phyloP scores from a whole-genome alignment of 1,140 invertebrate genomes.

The Zaprionus inermis region DNA sequence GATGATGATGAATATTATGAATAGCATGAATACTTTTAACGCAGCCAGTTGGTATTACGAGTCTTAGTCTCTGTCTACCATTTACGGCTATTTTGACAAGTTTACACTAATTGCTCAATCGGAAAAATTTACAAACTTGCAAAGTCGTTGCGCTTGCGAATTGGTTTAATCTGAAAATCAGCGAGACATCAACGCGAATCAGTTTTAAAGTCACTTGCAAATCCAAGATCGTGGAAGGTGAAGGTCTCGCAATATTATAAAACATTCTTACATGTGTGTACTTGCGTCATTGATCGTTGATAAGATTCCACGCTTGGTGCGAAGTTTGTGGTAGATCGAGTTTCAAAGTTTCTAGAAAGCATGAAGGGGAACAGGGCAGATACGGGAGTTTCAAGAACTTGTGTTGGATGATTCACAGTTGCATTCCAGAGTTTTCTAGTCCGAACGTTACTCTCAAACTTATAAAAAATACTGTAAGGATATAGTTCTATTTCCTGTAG shows the following conservation, averaged over 20 bases:
- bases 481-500: too few relatives aligned
- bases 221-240: constrained; percentile 1
- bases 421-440: background rate
- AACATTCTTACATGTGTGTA: background rate
- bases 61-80: background rate
- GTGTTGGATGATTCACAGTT: too few relatives aligned
- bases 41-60: constrained; percentile 9
- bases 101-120: constrained; percentile 24
- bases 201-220: constrained; percentile 3
- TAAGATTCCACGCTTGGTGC: background rate
- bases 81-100: constrained; percentile 20
- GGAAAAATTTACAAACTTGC: constrained; percentile 5
- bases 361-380: background rate
- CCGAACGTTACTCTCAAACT: too few relatives aligned
- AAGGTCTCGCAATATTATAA: background rate
- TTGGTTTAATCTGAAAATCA: constrained; percentile 12
- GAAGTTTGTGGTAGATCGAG: background rate
- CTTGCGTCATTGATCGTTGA: background rate
- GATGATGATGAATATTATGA: constrained; percentile 5
- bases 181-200: constrained; percentile 1
- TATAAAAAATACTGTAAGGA: too few relatives aligned
- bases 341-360: background rate
- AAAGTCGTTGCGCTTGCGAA: background rate
- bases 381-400: background rate
- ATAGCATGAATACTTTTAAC: constrained; percentile 4